phyloP scores from a whole-genome alignment of 1,140 invertebrate genomes.

The Gonatopus flavifemur region DNA sequence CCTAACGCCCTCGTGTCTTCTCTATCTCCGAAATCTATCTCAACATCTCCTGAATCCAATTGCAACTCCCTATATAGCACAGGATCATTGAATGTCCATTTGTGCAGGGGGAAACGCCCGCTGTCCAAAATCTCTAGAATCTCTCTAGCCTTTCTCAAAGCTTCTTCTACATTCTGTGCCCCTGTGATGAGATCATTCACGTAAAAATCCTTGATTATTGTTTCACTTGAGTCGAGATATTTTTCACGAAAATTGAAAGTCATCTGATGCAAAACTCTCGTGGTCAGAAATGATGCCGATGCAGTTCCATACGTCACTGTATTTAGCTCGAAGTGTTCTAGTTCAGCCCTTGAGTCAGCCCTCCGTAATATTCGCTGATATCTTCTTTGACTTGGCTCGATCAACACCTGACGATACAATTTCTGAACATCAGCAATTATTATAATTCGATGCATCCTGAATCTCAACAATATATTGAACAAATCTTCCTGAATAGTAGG shows the following conservation, averaged over 20 bases:
- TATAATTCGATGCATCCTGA: too few relatives aligned
- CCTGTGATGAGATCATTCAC: neutral
- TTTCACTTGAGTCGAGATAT: neutral
- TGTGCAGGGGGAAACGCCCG: neutral
- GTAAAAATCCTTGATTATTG: too few relatives aligned
- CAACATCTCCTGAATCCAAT: neutral
- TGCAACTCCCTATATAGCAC: neutral
- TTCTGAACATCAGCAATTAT: too few relatives aligned
- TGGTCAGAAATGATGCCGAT: neutral
- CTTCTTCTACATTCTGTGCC: neutral
- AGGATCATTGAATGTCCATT: neutral
- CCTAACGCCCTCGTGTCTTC: neutral
- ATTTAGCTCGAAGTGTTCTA: neutral
- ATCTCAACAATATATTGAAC: too few relatives aligned
- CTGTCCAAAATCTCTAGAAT: neutral
- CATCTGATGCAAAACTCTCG: neutral
- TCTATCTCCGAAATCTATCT: neutral
- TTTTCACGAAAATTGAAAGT: neutral
- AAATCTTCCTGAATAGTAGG: too few relatives aligned
- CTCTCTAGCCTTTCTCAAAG: too few relatives aligned
- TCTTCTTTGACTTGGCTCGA: neutral
- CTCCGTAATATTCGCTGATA: neutral
- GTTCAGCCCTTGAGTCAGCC: neutral
- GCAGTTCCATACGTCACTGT: neutral
- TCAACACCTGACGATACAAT: neutral